These are phyloP conservation scores for Brachionus rotundiformis DNA, from an alignment of 1,140 invertebrate species.

Conservation along the genomic window DNA sequence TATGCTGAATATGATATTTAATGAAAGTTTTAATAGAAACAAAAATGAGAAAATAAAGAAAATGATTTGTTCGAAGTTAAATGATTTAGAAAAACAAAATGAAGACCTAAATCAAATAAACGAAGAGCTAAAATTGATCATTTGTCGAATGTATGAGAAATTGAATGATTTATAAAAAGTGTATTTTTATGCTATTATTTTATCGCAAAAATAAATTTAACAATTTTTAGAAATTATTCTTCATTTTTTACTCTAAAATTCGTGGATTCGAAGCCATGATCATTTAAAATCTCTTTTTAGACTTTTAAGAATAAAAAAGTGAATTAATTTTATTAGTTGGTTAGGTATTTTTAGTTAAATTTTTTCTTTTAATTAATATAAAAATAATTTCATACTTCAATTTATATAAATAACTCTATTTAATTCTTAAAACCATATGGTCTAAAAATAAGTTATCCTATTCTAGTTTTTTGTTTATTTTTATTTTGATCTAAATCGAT, in stretches of 20 bases:
- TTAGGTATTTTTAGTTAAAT: too few species aligned
- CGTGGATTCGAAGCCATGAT: not conserved
- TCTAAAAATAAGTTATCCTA: too few species aligned
- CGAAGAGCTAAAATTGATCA: constrained; percentile 17
- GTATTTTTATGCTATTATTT: not conserved
- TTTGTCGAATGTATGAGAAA: constrained; percentile 33
- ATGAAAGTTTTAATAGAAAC: too few species aligned
- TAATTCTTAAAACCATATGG: too few species aligned
- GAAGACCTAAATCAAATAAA: not conserved
- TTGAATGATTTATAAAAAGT: not conserved
- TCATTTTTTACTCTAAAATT: not conserved
- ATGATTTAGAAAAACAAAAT: not conserved
- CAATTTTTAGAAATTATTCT: not conserved
- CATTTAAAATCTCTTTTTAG: not conserved
- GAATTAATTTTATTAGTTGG: too few species aligned
- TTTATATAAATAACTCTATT: too few species aligned
- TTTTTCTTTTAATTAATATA: too few species aligned
- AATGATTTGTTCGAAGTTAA: not conserved
- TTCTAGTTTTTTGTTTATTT: too few species aligned
- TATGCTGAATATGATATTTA: not conserved
- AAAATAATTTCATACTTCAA: too few species aligned
- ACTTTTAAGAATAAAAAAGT: not conserved
- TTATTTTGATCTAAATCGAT: not conserved
- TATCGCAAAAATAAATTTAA: constrained; percentile 3
- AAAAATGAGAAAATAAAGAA: not conserved